Base-by-base conservation (phyloP, 53 echinoderm and acorn worm genomes). In the Mesocentrotus franciscanus region DNA sequence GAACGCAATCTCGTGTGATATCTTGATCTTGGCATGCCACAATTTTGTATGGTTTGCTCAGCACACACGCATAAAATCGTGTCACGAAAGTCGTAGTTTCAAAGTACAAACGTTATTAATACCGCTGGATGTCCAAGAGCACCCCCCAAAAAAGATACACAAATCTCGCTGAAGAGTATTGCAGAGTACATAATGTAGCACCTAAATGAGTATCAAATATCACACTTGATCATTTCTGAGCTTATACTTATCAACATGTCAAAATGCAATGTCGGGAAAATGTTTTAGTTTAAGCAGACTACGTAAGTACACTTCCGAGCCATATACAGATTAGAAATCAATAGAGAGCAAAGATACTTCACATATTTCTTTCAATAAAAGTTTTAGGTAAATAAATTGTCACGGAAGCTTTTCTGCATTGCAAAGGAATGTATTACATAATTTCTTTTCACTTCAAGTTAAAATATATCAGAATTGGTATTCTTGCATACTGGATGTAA, bases 1-100 rank as follows among this genome's bases (percentile, higher is more conserved):
- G 39, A 16, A 81, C 81, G 22, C 81, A 81, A 81, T 81, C 12
- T 81, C 81, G 81, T 81, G 81, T 81, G 81, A 81, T 81, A 81
- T 39, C 64, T 49, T 49, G 24, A 32, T 74, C 12, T 81, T 81
- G 81, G 29, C 81, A 81, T 2, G 33, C 81, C 39, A 42, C 36
- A 33, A 42, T 33, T 49, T 81, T 81, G n/a, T 20, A 78, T 78
- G 8, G 78, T 78, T 78, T 78, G 34, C 78, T 78, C 32, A 81
- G 5, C 22, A 42, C 81, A 81, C 81, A 81, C 42, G 81, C 18
- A 39, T 81, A 81, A 81, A 74, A 29, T 81, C 36, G 39, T 39
- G 81, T 81, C 81, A 81, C 81, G 81, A 42, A 39, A 81, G 81
- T 33, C 15, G 9, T 81, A 39, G 81, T 81, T 42, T 81, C 42